Evolutionary conservation across 1,140 invertebrate genomes (phyloP).

Genomic region (Pantala flavescens): DNA sequence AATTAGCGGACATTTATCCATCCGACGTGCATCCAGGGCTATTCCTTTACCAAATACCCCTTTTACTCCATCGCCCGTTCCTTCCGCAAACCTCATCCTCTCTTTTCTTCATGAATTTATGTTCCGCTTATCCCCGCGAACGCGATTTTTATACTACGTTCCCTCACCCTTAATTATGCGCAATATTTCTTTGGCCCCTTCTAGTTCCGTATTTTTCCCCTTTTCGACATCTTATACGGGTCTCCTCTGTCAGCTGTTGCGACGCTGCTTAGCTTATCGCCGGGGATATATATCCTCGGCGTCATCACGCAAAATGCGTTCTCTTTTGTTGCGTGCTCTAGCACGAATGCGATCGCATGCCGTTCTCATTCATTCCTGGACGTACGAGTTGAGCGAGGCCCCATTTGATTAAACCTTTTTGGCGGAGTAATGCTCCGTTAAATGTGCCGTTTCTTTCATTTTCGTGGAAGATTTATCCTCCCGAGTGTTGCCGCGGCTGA

Average conservation of each 20-base stretch:
- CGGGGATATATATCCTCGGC: background rate
- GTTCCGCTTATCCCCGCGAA: background rate
- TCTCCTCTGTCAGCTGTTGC: background rate
- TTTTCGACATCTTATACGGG: background rate
- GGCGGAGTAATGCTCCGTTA: no score
- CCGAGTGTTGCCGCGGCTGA: no score
- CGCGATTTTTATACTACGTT: no score
- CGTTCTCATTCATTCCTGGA: no score
- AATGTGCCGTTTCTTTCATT: no score
- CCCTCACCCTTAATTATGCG: no score
- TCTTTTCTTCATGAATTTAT: background rate
- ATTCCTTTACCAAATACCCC: background rate
- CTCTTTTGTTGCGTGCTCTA: background rate
- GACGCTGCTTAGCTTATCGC: background rate
- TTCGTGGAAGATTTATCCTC: no score
- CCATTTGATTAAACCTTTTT: no score
- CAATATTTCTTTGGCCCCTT: background rate
- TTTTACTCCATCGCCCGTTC: background rate
- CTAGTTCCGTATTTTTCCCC: background rate
- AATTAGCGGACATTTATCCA: constrained; percentile 6
- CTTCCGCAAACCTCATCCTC: background rate
- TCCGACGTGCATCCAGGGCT: background rate
- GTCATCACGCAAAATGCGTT: background rate
- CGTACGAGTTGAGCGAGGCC: no score
- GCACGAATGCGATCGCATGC: no score